Percentiles rank a stretch among this genome's conserved stretches.
Evolutionary conservation across 2,797 vertebrate genomes (phyloP).

Genomic region (Malacoraja senta): DNA sequence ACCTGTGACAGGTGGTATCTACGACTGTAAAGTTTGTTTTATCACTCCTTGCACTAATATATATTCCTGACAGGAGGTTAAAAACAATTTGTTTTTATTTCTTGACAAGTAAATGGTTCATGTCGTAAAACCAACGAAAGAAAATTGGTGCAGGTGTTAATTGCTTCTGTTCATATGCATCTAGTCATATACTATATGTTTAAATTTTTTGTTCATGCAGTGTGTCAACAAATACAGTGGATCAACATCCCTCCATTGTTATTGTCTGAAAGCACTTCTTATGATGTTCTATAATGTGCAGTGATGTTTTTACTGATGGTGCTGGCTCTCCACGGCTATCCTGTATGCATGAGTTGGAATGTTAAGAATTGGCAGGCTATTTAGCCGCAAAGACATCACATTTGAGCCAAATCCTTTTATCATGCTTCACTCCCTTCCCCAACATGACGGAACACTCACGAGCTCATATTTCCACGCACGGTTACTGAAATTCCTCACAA

Average conservation of each 20-base stretch:
- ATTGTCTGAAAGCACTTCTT: not conserved
- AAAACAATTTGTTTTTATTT: conserved; percentile 55
- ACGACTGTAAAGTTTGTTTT: conserved; percentile 68
- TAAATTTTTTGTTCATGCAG: not conserved
- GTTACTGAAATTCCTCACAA: not conserved
- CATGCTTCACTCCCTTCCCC: not conserved
- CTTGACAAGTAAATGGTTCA: conserved; percentile 31
- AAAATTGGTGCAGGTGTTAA: not conserved
- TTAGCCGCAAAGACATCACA: not conserved
- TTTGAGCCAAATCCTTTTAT: not conserved
- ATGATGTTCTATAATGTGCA: not conserved
- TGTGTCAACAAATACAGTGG: not conserved
- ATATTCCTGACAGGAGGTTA: conserved; percentile 67
- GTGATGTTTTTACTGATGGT: not conserved
- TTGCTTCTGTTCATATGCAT: not conserved
- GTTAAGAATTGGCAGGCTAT: not conserved
- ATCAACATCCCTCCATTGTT: not conserved
- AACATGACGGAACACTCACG: no score
- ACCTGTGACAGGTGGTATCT: conserved; percentile 92
- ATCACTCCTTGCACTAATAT: conserved; percentile 69
- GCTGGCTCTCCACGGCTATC: conserved; percentile 14
- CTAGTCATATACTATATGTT: not conserved
- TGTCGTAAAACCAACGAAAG: not conserved
- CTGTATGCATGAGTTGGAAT: not conserved
- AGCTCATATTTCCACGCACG: not conserved